Conservation (phyloP, 2,888 invertebrate species). For the Cheilosia pagana region DNA sequence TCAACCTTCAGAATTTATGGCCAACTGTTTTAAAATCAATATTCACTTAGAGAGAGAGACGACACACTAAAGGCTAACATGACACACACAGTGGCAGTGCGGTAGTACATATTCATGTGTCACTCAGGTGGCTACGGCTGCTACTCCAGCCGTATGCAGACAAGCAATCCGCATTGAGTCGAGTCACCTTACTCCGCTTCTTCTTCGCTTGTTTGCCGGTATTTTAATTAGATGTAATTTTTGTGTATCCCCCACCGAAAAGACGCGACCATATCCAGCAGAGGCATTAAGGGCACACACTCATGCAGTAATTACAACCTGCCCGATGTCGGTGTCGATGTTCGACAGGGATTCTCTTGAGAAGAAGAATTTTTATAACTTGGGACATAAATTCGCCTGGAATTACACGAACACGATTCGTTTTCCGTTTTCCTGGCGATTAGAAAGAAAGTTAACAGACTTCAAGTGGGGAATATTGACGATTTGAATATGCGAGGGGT, state of each 20-base stretch:
- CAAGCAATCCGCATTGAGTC: constrained; percentile 1
- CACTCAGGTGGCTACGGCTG: constrained; percentile 33
- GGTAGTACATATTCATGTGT: constrained; percentile 37
- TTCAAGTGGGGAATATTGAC: constrained; percentile 22
- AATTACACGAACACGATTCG: constrained; percentile 49
- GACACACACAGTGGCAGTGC: constrained; percentile 12
- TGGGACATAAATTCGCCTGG: constrained; percentile 59
- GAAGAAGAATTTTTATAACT: constrained; percentile 63
- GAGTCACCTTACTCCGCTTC: constrained; percentile 4
- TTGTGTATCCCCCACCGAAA: constrained; percentile 15
- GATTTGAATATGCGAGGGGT: constrained; percentile 30
- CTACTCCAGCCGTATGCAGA: constrained; percentile 3
- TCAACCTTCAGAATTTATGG: constrained; percentile 47
- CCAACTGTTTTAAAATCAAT: constrained; percentile 38
- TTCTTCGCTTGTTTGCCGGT: constrained; percentile 32
- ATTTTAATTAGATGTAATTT: constrained; percentile 73
- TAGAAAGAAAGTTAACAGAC: constrained; percentile 45
- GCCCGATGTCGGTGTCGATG: constrained; percentile 56
- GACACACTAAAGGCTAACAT: constrained; percentile 35
- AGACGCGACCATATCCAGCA: constrained; percentile 3
- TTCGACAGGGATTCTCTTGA: constrained; percentile 64
- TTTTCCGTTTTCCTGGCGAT: constrained; percentile 43
- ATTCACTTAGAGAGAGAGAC: constrained; percentile 21
- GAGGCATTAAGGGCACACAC: constrained; percentile 59
- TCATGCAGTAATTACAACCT: constrained; percentile 63